phyloP scores from a whole-genome alignment of 2,888 invertebrate species.

The Diloba caeruleocephala region DNA sequence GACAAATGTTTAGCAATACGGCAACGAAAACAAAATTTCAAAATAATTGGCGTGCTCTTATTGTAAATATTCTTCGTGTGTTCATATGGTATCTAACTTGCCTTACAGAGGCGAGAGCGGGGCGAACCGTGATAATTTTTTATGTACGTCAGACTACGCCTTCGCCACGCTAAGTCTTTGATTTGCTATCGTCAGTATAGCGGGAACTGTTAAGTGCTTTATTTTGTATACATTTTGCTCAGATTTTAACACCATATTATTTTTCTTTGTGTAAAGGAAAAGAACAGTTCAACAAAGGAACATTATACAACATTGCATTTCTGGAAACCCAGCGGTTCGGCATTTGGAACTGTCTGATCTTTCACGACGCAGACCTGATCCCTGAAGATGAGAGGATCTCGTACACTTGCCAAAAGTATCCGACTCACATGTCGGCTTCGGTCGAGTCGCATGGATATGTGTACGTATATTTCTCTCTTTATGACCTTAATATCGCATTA shows the following conservation, averaged over 20 bases:
- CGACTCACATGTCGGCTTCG: constrained; percentile 23
- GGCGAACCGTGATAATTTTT: no score
- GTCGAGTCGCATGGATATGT: neutral
- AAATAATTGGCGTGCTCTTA: no score
- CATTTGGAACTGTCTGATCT: constrained; percentile 38
- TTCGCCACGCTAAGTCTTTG: no score
- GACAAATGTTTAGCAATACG: no score
- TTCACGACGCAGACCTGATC: constrained; percentile 43
- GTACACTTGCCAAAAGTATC: constrained; percentile 34
- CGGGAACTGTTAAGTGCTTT: neutral
- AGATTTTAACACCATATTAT: neutral
- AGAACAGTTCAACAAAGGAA: constrained; percentile 46
- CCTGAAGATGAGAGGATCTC: constrained; percentile 38
- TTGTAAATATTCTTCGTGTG: no score
- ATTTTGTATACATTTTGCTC: no score
- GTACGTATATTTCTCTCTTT: neutral
- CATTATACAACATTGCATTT: constrained; percentile 38
- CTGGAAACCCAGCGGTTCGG: constrained; percentile 46
- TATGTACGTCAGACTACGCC: no score
- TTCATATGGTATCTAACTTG: no score
- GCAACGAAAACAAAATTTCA: no score
- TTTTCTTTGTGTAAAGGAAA: constrained; percentile 17
- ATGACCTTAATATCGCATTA: neutral
- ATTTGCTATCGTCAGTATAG: neutral
- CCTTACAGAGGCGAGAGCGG: no score